Evolutionary conservation across 1,140 invertebrate species (phyloP), one percentile per base, ranked within the genome.

Genomic region (Hormaphis cornu): DNA sequence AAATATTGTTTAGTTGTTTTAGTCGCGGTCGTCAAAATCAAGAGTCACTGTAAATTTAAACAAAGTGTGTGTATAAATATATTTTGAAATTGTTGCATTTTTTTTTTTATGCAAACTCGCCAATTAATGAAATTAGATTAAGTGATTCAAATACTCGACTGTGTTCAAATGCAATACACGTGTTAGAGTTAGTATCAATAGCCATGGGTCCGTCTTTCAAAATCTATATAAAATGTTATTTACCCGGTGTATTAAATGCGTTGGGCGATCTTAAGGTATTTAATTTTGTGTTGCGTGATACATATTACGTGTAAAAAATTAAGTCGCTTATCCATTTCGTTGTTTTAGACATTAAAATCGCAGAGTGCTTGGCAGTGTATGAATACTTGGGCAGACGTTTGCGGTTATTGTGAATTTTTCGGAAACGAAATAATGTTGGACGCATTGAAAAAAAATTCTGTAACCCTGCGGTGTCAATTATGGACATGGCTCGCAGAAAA

Each of bases 71-170:
- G n/a, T n/a, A n/a, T n/a, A n/a, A n/a, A n/a, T n/a, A n/a, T n/a
- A n/a, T n/a, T n/a, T n/a, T n/a, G n/a, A n/a, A n/a, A n/a, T n/a
- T n/a, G n/a, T n/a, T n/a, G n/a, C n/a, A n/a, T n/a, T n/a, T n/a
- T n/a, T n/a, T n/a, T n/a, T n/a, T n/a, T n/a, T n/a, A n/a, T n/a
- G n/a, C n/a, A n/a, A n/a, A n/a, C n/a, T n/a, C n/a, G n/a, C n/a
- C n/a, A n/a, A n/a, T n/a, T n/a, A n/a, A n/a, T n/a, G n/a, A n/a
- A n/a, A n/a, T n/a, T n/a, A n/a, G n/a, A n/a, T n/a, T n/a, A n/a
- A n/a, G n/a, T n/a, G 95, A 97, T 76, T 92, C 90, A 30, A 97
- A 97, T 79, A 91, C 89, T 35, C 95, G 93, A 78, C 85, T 97
- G 72, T 90, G 91, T 1, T 88, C 89, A 73, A 86, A 86, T 22